Evolutionary conservation across 2,113 vertebrate genomes (phyloP).

Genomic region (Empidonax alnorum): DNA sequence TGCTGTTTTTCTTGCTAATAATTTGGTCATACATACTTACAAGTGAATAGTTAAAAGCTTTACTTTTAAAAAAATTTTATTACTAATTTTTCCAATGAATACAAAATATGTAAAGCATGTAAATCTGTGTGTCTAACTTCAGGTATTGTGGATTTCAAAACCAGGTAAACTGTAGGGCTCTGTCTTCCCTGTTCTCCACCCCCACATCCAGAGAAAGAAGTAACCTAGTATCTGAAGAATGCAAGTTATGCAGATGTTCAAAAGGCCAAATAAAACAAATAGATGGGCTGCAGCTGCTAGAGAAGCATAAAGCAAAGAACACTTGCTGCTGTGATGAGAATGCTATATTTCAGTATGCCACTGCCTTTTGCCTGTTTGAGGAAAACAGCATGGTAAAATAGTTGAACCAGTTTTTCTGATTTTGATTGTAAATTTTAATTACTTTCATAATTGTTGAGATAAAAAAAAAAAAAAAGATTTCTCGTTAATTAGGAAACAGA

Average conservation of each 20-base stretch:
- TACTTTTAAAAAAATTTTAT: not conserved
- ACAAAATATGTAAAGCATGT: not conserved
- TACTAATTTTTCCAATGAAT: not conserved
- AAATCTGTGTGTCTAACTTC: not conserved
- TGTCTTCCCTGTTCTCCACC: slow-evolving; percentile 10
- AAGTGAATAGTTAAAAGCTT: not conserved
- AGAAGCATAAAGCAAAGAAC: slow-evolving; percentile 26
- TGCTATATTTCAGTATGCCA: not conserved
- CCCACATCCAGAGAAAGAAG: slow-evolving; percentile 47
- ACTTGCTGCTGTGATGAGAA: not conserved
- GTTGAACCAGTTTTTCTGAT: not conserved
- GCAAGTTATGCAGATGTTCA: slow-evolving; percentile 71
- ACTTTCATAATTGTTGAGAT: not conserved
- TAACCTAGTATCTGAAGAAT: slow-evolving; percentile 69
- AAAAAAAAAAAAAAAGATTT: not conserved
- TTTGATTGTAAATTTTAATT: not conserved
- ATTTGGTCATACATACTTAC: not conserved
- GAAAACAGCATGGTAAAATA: not conserved
- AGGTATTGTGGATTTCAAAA: slow-evolving; percentile 8
- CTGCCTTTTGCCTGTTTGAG: not conserved
- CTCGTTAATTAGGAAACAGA: not conserved
- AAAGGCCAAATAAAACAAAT: slow-evolving; percentile 72
- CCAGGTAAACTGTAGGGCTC: not conserved
- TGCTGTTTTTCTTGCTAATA: not conserved
- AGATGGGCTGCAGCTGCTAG: slow-evolving; percentile 62